Base-by-base conservation (phyloP, 1,140 invertebrate species). In the Neodiprion pinetum region DNA sequence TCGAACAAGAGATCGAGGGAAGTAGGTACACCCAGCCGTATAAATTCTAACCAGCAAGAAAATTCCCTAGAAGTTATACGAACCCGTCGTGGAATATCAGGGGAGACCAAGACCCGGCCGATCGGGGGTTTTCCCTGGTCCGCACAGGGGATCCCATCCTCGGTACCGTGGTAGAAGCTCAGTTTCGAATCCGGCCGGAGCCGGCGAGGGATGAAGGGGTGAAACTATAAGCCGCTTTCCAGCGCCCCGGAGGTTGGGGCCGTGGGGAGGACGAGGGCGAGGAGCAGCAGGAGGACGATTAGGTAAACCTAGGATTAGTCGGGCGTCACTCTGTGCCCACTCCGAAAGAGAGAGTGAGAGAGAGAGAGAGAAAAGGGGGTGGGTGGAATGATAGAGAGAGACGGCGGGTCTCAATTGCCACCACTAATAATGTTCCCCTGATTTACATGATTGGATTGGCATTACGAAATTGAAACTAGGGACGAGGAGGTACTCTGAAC, bases 371-470 rank as follows among this genome's bases (percentile, higher is more conserved):
- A 5, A 40, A 14, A 9, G 11, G 28, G 28, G 5, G 28, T 2
- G 28, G 28, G 1, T 40, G 53, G 53, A 14, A 5, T 17, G 53
- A 61, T 61, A 61, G 53, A 61, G 53, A 61, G 53, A 17, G n/a
- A 75, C 79, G 72, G 81, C 76, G 79, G 80, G 82, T 85, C 28
- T 85, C 84, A 84, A 88, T 88, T 84, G 84, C 81, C 78, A 75
- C 82, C 83, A 79, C 85, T 87, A 87, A 88, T 88, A 88, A 87
- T 84, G 85, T 85, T 79, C 74, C 76, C 82, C 83, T 87, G 86
- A 88, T 88, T 88, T 88, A 88, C 87, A 88, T 88, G 87, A 88
- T 88, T 88, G 86, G 85, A 88, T 87, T 82, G 86, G 82, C 86
- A 83, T 88, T 85, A 82, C 84, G 86, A 87, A 88, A 88, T 88